Evolutionary conservation across 2,888 invertebrate species (phyloP).

Genomic region (Timandra comae): DNA sequence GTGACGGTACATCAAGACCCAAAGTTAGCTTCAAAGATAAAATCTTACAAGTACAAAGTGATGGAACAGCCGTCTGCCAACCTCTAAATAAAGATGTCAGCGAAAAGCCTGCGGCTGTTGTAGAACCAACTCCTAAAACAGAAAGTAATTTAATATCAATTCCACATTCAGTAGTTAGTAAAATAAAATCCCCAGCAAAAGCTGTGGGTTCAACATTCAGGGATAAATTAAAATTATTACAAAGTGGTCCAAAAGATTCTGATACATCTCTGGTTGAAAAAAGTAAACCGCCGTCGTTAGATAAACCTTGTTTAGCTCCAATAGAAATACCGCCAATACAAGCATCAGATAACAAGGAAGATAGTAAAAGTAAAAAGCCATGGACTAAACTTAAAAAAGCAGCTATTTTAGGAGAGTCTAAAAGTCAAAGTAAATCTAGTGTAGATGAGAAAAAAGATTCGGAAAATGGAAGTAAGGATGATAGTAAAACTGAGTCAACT

Average conservation of each 20-base stretch:
- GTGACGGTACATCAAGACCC: conserved; percentile 61
- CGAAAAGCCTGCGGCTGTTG: conserved; percentile 63
- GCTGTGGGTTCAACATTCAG: conserved; percentile 65
- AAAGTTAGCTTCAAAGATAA: conserved; percentile 80
- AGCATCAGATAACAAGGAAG: conserved; percentile 46
- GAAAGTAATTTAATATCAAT: conserved; percentile 67
- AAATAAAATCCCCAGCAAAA: conserved; percentile 73
- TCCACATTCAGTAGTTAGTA: conserved; percentile 70
- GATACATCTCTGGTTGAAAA: conserved; percentile 41
- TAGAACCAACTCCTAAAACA: conserved; percentile 66
- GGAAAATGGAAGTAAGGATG: conserved; percentile 35
- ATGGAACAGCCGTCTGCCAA: conserved; percentile 66
- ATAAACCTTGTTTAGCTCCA: conserved; percentile 45
- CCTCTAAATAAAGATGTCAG: conserved; percentile 58
- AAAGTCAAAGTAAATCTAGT: conserved; percentile 56
- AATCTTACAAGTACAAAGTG: conserved; percentile 76
- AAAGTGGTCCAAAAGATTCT: conserved; percentile 54
- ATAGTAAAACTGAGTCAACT: conserved; percentile 34
- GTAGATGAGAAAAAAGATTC: conserved; percentile 49
- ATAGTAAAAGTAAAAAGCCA: conserved; percentile 75
- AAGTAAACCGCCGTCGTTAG: conserved; percentile 36
- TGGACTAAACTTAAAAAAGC: conserved; percentile 89
- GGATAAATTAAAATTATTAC: conserved; percentile 68
- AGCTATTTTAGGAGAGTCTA: conserved; percentile 74
- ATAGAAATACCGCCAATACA: conserved; percentile 49